Percentiles rank a stretch among this genome's conserved stretches.
These are phyloP conservation scores for Etheostoma cragini DNA, from an alignment of 2,113 vertebrate species.

Conservation along the genomic window DNA sequence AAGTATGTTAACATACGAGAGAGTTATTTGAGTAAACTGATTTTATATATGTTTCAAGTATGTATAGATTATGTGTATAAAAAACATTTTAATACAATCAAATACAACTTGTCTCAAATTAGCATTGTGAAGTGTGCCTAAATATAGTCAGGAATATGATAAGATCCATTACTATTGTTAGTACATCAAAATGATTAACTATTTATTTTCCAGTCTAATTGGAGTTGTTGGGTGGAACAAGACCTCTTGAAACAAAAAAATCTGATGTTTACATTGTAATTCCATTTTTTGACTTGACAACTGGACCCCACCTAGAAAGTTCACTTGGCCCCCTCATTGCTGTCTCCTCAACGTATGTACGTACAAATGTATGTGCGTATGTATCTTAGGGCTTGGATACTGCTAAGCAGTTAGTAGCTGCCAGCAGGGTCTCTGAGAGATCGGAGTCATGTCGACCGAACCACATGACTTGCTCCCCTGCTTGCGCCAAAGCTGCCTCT, in stretches of 20 bases:
- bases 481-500: slow-evolving; percentile 59
- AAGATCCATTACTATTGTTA: background rate
- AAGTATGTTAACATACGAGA: background rate
- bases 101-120: slow-evolving; percentile 1
- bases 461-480: slow-evolving; percentile 75
- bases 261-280: background rate
- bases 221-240: background rate
- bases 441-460: slow-evolving; percentile 72
- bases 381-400: slow-evolving; percentile 14
- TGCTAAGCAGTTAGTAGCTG: slow-evolving; percentile 39
- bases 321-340: background rate
- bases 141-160: background rate
- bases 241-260: background rate
- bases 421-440: slow-evolving; percentile 41
- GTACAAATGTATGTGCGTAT: no score
- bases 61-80: background rate
- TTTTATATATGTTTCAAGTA: background rate
- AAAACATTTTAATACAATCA: background rate
- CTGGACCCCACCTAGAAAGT: background rate
- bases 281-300: slow-evolving; percentile 11
- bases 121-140: background rate
- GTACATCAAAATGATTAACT: background rate
- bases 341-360: no score
- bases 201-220: background rate
- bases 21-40: background rate